Evolutionary conservation across 2,888 invertebrate species (phyloP), one percentile per base, ranked within the genome.

Genomic region (Drosophila fulvimacula): DNA sequence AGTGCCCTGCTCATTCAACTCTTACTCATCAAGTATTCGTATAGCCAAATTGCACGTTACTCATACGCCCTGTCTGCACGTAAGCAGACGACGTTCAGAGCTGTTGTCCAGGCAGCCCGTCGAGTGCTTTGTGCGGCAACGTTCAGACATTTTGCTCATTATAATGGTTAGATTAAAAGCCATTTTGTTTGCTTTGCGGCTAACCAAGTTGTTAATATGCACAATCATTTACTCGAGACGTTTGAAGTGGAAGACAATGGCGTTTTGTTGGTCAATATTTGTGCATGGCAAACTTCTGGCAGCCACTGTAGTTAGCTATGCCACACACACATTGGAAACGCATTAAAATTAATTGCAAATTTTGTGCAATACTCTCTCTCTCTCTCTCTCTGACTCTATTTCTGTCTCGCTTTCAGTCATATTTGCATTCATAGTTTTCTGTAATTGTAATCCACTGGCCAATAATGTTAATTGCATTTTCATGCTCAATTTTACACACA

Each of bases 141-240:
- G 52, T 52, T 60, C 58, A 68, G 73, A 69, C 66, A 72, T 68
- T 70, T 56, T 65, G 55, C 82, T 81, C 71, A 79, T 79, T 79
- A 81, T 65, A 78, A 55, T 74, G 71, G 79, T 74, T 62, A 83
- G 81, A 89, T 85, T 89, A 82, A 85, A 89, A 82, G 81, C 80
- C 75, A 82, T 81, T 85, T 75, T 83, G 82, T 82, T 84, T 81
- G 81, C 75, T 77, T 79, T 89, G 83, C 60, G 89, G 88, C 82
- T 85, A 76, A 81, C 77, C 82, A 79, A 75, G 67, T 81, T 82
- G 76, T 77, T 80, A 78, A 74, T 79, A 80, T 79, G 70, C 63
- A 77, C 70, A 78, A 69, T 71, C 63, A 81, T 79, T 76, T 74
- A 69, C 60, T 74, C 34, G 61, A 68, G 63, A 64, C 48, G 63